Conservation (phyloP, 2,888 invertebrate genomes). For the Clostera curtula region DNA sequence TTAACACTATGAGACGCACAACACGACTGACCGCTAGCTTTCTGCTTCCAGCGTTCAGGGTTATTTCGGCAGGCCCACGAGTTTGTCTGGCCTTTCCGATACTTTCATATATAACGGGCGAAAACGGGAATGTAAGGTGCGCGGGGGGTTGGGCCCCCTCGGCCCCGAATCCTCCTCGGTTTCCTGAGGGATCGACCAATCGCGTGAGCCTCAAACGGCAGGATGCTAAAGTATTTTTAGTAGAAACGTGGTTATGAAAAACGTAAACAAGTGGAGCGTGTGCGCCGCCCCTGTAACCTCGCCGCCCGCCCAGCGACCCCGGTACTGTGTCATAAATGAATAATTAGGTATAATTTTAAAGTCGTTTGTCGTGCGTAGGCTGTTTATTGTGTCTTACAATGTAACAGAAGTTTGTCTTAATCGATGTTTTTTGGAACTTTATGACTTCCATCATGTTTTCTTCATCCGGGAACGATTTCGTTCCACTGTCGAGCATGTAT, state of each 20-base stretch:
- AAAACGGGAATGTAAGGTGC: slow-evolving; percentile 30
- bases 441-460: no score
- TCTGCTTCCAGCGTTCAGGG: slow-evolving; percentile 69
- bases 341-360: slow-evolving; percentile 39
- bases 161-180: slow-evolving; percentile 50
- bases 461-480: no score
- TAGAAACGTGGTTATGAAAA: slow-evolving; percentile 67
- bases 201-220: slow-evolving; percentile 67
- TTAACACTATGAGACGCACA: slow-evolving; percentile 74
- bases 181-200: slow-evolving; percentile 67
- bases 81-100: slow-evolving; percentile 52
- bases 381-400: slow-evolving; percentile 33
- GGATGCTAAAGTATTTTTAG: slow-evolving; percentile 72
- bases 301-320: slow-evolving; percentile 28
- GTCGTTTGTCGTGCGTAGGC: slow-evolving; percentile 35
- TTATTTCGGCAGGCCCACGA: slow-evolving; percentile 68
- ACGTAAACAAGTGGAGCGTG: slow-evolving; percentile 66
- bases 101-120: slow-evolving; percentile 55
- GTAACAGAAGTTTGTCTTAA: slow-evolving; percentile 25
- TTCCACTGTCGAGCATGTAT: no score
- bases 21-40: slow-evolving; percentile 66
- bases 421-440: slow-evolving; percentile 18
- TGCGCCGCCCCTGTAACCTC: slow-evolving; percentile 33
- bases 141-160: slow-evolving; percentile 37
- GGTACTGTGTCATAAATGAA: slow-evolving; percentile 36